A percentile compares a stretch with the other conserved stretches of the same genome.
Conservation (phyloP, 1,140 invertebrate genomes). For the Aphaenogaster floridana region DNA sequence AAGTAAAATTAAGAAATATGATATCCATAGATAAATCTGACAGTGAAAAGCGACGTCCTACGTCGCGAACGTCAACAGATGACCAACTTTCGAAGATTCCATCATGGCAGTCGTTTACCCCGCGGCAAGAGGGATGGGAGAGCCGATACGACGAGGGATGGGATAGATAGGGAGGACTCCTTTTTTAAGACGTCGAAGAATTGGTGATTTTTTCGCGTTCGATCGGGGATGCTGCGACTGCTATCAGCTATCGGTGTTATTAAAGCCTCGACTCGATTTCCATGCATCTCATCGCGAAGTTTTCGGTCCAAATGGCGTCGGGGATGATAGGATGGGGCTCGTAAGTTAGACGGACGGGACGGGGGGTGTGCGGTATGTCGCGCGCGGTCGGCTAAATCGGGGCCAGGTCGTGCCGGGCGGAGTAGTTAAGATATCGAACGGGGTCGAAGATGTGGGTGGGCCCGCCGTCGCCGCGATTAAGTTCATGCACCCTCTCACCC, state of each 20-base stretch:
- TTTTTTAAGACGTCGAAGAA: constrained; percentile 24
- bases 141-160: neutral
- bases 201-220: constrained; percentile 27
- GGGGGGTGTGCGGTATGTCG: neutral
- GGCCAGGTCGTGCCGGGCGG: constrained; percentile 29
- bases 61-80: neutral
- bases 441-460: constrained; percentile 51
- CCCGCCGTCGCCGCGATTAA: constrained; percentile 43
- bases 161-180: neutral
- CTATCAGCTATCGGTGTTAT: constrained; percentile 61
- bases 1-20: neutral
- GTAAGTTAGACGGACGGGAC: constrained; percentile 38
- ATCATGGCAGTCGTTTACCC: constrained; percentile 20
- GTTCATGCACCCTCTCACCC: constrained; percentile 1
- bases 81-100: constrained; percentile 29
- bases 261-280: constrained; percentile 49
- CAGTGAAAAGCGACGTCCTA: neutral
- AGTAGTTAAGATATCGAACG: constrained; percentile 61
- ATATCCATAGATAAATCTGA: neutral
- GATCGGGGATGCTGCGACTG: constrained; percentile 34
- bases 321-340: constrained; percentile 55
- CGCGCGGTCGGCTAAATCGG: constrained; percentile 54
- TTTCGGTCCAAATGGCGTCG: constrained; percentile 51
- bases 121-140: neutral
- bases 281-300: constrained; percentile 58